Evolutionary conservation across 2,113 vertebrate species (phyloP), one percentile per base, ranked within the genome.

Genomic region (Podocnemis expansa): DNA sequence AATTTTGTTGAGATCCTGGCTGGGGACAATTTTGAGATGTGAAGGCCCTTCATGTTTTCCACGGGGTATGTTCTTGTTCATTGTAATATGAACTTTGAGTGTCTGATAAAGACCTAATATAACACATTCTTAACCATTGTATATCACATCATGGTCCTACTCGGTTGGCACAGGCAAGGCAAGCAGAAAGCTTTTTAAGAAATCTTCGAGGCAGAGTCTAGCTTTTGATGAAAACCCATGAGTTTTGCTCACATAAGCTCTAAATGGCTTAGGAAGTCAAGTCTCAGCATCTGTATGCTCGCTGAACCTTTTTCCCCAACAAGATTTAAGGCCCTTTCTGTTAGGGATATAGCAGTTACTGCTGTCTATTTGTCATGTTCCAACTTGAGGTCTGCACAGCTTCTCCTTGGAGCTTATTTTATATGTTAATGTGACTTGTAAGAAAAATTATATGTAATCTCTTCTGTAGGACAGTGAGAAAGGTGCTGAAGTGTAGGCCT

Each of bases 1-100:
- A 94, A 91, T 96, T 95, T 84, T 88, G 9, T 56, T 93, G 49
- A 82, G 84, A 90, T 88, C 89, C 83, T 55, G 93, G 87, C 89
- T 83, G 38, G 70, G 17, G 52, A 60, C 6, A 60, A 60, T 16
- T 60, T 12, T 63, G 60, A 63, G 31, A 34, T 34, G 31, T 63
- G 60, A 63, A 63, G 7, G 31, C 7, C 5, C 56, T 58, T 13
- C 60, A 63, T 7, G 4, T 14, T 34, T 63, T 34, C 31, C 14
- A 17, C 58, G 14, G 56, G 56, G 27, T 29, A 58, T 1, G 5
- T 12, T 58, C 27, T 58, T 29, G 29, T 63, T 63, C 8, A 63
- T 63, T 29, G 29, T 34, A 63, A 63, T 16, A 12, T 63, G 58
- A 34, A 14, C 13, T 63, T 31, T 34, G 14, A 63, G 31, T 63